Evolutionary conservation across 1,140 invertebrate species (phyloP).

Genomic region (Apis florea): DNA sequence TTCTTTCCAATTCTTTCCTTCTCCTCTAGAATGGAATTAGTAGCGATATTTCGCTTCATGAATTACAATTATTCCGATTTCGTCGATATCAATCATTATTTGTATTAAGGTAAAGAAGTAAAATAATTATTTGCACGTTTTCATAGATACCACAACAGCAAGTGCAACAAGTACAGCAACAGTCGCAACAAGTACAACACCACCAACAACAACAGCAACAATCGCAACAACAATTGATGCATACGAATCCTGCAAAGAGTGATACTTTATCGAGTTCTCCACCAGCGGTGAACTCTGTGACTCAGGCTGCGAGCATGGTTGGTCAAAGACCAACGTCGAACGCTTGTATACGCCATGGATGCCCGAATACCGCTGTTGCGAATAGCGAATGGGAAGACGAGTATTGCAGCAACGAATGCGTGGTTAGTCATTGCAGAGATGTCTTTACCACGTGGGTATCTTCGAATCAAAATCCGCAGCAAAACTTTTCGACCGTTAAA

Average conservation of each 20-base stretch:
- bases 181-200: slow-evolving; percentile 65
- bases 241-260: slow-evolving; percentile 76
- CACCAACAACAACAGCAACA: slow-evolving; percentile 63
- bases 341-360: slow-evolving; percentile 93
- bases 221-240: slow-evolving; percentile 75
- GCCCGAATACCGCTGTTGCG: slow-evolving; percentile 93
- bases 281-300: slow-evolving; percentile 67
- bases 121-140: not conserved
- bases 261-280: slow-evolving; percentile 74
- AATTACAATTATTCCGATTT: too few species aligned
- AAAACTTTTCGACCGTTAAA: slow-evolving; percentile 83
- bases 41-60: too few species aligned
- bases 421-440: slow-evolving; percentile 97
- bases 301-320: slow-evolving; percentile 76
- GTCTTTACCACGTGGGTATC: slow-evolving; percentile 95
- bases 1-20: too few species aligned
- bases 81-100: too few species aligned
- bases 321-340: slow-evolving; percentile 81
- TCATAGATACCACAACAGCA: slow-evolving; percentile 72
- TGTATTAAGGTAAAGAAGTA: not conserved
- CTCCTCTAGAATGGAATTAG: too few species aligned
- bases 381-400: slow-evolving; percentile 98
- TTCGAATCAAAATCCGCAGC: slow-evolving; percentile 87
- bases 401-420: slow-evolving; percentile 98
- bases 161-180: slow-evolving; percentile 71